Conservation (phyloP, 2,113 vertebrate species). For the Hypomesus transpacificus region DNA sequence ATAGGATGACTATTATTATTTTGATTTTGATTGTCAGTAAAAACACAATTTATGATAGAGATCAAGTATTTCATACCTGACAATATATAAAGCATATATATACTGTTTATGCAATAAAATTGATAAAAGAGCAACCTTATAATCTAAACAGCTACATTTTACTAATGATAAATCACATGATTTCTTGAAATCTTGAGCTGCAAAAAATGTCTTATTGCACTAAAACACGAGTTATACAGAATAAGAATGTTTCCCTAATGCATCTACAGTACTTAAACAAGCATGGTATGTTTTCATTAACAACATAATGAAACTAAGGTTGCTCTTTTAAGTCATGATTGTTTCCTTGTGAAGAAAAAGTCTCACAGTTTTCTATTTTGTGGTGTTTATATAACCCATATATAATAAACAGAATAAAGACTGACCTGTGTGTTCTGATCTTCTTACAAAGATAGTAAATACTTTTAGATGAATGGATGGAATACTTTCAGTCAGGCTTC, state of each 20-base stretch:
- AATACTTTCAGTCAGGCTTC: too few relatives aligned
- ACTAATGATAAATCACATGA: conserved; percentile 45
- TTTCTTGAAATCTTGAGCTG: conserved; percentile 45
- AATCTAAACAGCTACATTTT: conserved; percentile 53
- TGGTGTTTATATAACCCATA: conserved; percentile 71
- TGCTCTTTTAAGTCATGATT: conserved; percentile 63
- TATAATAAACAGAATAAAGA: conserved; percentile 66
- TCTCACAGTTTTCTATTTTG: conserved; percentile 67
- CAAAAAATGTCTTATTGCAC: conserved; percentile 59
- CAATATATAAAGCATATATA: conserved; percentile 33
- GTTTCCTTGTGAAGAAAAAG: conserved; percentile 64
- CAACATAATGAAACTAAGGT: conserved; percentile 53
- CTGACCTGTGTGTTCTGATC: conserved; percentile 32
- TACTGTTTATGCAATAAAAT: conserved; percentile 64
- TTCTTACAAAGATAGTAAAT: background rate
- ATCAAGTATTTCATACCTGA: conserved; percentile 48
- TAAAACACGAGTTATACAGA: conserved; percentile 47
- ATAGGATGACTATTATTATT: conserved; percentile 32
- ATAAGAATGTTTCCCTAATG: conserved; percentile 52
- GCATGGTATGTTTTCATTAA: conserved; percentile 40
- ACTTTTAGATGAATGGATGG: too few relatives aligned
- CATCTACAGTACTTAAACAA: conserved; percentile 50
- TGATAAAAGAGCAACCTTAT: conserved; percentile 60
- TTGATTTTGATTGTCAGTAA: conserved; percentile 17
- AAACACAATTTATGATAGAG: conserved; percentile 37